A percentile compares a stretch with the other conserved stretches of the same genome.
Evolutionary conservation across 2,888 invertebrate species (phyloP).

Genomic region (Lampropteryx suffumata): DNA sequence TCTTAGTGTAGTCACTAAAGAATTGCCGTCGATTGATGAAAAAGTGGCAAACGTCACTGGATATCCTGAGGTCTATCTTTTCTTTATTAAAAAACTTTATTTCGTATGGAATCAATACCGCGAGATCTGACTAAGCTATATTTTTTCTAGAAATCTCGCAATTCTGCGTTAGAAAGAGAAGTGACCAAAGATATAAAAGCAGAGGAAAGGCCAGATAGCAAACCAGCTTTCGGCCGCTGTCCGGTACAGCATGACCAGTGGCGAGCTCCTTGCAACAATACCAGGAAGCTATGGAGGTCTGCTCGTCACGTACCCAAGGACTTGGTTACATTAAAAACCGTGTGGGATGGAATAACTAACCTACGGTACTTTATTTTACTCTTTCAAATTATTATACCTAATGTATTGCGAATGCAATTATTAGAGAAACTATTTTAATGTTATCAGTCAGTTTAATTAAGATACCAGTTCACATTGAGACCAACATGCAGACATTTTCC

Average conservation of each 20-base stretch:
- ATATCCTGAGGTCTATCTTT: conserved; percentile 58
- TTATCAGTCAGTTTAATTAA: too few relatives aligned
- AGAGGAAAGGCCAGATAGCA: conserved; percentile 57
- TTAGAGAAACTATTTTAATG: too few relatives aligned
- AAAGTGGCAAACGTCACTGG: conserved; percentile 77
- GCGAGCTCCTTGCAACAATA: conserved; percentile 75
- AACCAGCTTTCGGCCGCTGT: conserved; percentile 74
- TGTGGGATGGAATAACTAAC: conserved; percentile 86
- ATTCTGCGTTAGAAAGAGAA: conserved; percentile 62
- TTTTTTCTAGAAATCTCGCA: conserved; percentile 51
- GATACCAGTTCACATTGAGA: too few relatives aligned
- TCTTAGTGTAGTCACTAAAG: conserved; percentile 78
- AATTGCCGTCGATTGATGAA: conserved; percentile 83
- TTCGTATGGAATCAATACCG: too few relatives aligned
- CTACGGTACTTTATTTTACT: conserved; percentile 57
- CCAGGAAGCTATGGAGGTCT: conserved; percentile 80
- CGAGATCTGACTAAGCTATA: too few relatives aligned
- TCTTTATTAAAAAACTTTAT: background rate
- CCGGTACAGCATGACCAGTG: conserved; percentile 72
- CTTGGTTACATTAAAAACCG: conserved; percentile 83
- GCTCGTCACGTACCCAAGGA: conserved; percentile 82
- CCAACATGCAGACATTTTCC: too few relatives aligned
- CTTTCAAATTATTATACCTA: too few relatives aligned
- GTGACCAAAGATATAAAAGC: conserved; percentile 75
- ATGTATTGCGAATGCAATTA: too few relatives aligned